These are phyloP conservation scores for Amblyjoppa proteus DNA, from an alignment of 2,888 invertebrate genomes.

Conservation along the genomic window DNA sequence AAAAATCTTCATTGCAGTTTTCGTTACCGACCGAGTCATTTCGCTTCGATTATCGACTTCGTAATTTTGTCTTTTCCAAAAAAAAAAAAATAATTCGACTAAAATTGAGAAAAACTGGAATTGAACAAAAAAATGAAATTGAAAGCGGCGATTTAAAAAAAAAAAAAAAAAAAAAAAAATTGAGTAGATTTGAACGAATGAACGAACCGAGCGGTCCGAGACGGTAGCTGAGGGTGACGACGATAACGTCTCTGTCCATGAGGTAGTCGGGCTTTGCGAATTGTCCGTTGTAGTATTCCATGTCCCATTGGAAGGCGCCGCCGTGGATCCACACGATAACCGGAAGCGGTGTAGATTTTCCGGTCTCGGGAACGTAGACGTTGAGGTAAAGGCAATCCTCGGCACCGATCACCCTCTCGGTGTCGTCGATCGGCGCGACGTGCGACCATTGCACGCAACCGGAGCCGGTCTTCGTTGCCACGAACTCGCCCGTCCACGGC, in stretches of 20 bases:
- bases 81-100: neutral
- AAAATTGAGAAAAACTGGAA: neutral
- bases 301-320: slow-evolving; percentile 87
- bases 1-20: too few relatives aligned
- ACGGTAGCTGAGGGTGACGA: slow-evolving; percentile 90
- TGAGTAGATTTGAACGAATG: neutral
- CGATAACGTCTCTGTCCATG: slow-evolving; percentile 88
- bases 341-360: slow-evolving; percentile 71
- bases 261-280: slow-evolving; percentile 86
- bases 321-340: slow-evolving; percentile 83
- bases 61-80: too few relatives aligned
- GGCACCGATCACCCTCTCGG: slow-evolving; percentile 75
- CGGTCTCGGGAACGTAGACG: slow-evolving; percentile 77
- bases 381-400: slow-evolving; percentile 83
- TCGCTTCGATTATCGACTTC: too few relatives aligned
- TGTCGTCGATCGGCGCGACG: slow-evolving; percentile 64
- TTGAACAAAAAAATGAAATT: slow-evolving; percentile 1
- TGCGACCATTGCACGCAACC: slow-evolving; percentile 79
- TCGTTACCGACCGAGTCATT: too few relatives aligned
- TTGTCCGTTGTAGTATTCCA: slow-evolving; percentile 83
- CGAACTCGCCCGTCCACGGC: slow-evolving; percentile 77
- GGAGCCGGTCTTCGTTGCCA: slow-evolving; percentile 78
- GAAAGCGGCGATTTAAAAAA: neutral
- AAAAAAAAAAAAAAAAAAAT: slow-evolving; percentile 12
- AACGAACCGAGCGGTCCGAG: slow-evolving; percentile 89